Evolutionary conservation across 2,797 vertebrate species (phyloP), one percentile per base, ranked within the genome.

Genomic region (Anas flavirostris): DNA sequence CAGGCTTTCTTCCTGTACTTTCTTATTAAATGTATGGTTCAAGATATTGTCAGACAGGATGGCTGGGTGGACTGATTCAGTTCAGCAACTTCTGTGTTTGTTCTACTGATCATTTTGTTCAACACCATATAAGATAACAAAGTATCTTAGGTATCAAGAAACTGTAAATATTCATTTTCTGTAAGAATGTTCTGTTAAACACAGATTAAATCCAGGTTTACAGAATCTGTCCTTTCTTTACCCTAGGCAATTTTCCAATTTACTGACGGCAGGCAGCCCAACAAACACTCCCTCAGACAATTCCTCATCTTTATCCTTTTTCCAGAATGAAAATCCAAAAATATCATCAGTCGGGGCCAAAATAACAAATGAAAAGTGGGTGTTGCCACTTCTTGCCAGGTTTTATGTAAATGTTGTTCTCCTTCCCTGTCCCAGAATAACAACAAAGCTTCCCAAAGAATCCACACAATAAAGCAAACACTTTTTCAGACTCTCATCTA

Each of bases 311-410:
- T 82, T 62, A 76, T 91, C 19, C 26, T 91, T 95, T 95, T 91
- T 95, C 91, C 92, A 94, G 85, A 94, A 82, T 72, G 74, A 96
- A 96, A 95, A 75, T 88, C 90, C 73, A 81, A 95, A 91, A 95
- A 81, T 91, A 90, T 56, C 70, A 76, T 76, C 62, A 60, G 7
- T 48, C 19, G 46, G 48, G 56, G 58, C 85, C 89, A 95, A 92
- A 91, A 90, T 86, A 91, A 93, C 81, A 95, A 93, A 94, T 70
- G 73, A 90, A 44, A 72, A 95, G 82, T 91, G 93, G 63, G 59
- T 90, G 87, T 93, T 92, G 76, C 69, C 37, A 29, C 33, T 85
- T 73, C 60, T 95, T 89, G 79, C 82, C 69, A 91, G 80, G 0
- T 43, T 86, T 93, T 91, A 86, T 87, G 19, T 84, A 82, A 82